A percentile compares a stretch with the other conserved stretches of the same genome.
These are phyloP conservation scores for Pipistrellus pygmaeus DNA, from an alignment of 2,797 vertebrate genomes.

Conservation along the genomic window DNA sequence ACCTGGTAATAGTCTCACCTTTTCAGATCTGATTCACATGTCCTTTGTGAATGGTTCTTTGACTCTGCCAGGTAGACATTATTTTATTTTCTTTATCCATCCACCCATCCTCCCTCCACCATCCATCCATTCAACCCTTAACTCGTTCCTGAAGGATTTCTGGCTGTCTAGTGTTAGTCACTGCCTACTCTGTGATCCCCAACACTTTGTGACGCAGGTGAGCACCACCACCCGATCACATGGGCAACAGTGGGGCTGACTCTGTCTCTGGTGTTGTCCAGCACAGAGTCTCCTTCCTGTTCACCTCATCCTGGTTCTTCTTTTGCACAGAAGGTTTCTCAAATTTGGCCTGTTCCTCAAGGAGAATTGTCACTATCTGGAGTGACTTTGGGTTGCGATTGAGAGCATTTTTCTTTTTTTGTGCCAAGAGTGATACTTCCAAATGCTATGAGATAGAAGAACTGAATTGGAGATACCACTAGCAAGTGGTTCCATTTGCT, in stretches of 20 bases:
- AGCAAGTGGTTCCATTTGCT: not conserved
- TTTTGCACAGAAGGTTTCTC: not conserved
- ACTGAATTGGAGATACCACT: not conserved
- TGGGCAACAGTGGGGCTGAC: not conserved
- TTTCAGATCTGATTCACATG: not conserved
- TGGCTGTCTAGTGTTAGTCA: not conserved
- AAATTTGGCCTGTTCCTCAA: not conserved
- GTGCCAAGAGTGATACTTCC: not conserved
- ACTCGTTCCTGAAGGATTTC: not conserved
- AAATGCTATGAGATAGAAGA: not conserved
- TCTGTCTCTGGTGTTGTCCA: not conserved
- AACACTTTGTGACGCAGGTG: not conserved
- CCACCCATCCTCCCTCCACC: not conserved
- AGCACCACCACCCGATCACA: accelerated
- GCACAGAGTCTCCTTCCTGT: not conserved
- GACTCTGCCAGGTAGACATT: not conserved
- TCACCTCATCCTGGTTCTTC: not conserved
- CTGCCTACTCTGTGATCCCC: not conserved
- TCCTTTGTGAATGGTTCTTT: not conserved
- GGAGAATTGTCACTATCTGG: not conserved
- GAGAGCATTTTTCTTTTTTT: not conserved
- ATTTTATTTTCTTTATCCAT: not conserved
- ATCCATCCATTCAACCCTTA: not conserved
- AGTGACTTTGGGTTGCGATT: slow-evolving; percentile 8
- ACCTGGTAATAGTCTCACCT: not conserved